These are phyloP conservation scores for Euphydryas editha DNA, from an alignment of 2,888 invertebrate genomes.

Conservation along the genomic window DNA sequence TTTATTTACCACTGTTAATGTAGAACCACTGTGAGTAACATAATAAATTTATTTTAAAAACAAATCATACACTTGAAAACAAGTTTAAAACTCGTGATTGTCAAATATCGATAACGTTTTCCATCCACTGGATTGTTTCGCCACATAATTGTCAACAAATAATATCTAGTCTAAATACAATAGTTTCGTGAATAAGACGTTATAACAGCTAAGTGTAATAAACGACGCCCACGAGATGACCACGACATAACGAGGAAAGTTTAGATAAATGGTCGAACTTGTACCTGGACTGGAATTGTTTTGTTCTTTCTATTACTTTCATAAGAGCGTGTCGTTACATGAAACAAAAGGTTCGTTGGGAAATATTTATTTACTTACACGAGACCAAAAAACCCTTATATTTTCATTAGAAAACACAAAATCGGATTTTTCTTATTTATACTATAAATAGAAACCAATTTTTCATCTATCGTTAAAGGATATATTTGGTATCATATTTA, in stretches of 20 bases:
- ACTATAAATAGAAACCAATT: no score
- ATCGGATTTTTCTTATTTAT: no score
- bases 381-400: not conserved
- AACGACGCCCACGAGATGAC: slow-evolving; percentile 38
- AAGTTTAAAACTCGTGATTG: no score
- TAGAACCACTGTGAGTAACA: no score
- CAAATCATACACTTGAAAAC: no score
- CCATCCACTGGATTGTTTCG: no score
- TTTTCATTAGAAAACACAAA: not conserved
- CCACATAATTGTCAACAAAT: not conserved
- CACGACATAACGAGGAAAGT: slow-evolving; percentile 36
- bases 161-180: not conserved
- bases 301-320: slow-evolving; percentile 12
- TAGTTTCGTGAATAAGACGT: slow-evolving; percentile 23
- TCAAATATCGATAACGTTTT: no score
- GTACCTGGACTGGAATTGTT: slow-evolving; percentile 26
- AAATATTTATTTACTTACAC: not conserved
- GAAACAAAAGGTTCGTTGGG: not conserved
- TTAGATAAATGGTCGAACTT: slow-evolving; percentile 37
- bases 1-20: no score
- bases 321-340: not conserved
- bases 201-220: slow-evolving; percentile 31
- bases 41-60: no score
- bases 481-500: no score
- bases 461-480: no score